Conservation (phyloP, 2,888 invertebrate genomes). For the Standfussiana lucernea region DNA sequence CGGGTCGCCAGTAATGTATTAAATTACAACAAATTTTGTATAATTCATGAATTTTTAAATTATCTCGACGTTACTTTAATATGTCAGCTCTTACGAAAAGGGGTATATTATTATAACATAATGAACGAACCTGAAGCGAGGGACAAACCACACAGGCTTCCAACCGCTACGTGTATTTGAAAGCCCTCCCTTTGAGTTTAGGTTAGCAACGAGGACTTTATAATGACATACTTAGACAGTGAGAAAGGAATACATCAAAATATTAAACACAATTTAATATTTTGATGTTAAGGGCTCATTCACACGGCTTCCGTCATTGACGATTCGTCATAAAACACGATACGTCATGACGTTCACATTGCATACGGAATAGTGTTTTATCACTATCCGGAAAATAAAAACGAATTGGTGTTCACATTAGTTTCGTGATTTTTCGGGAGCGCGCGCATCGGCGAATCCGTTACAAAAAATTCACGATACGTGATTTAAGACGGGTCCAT, state of each 20-base stretch:
- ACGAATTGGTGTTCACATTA: no score
- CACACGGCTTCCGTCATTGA: no score
- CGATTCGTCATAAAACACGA: no score
- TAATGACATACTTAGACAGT: conserved; percentile 26
- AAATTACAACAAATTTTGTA: background rate
- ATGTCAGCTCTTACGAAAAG: background rate
- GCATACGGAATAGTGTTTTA: no score
- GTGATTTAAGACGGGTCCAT: no score
- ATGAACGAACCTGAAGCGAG: background rate
- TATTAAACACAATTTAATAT: background rate
- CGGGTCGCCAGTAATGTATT: background rate
- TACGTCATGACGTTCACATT: no score
- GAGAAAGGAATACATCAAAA: background rate
- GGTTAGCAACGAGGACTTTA: conserved; percentile 31
- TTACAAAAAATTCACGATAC: no score
- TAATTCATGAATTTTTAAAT: background rate
- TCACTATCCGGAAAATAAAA: no score
- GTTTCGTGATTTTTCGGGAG: no score
- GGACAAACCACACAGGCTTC: conserved; percentile 13
- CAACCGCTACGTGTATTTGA: conserved; percentile 25
- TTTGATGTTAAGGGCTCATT: no score
- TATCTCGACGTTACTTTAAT: background rate
- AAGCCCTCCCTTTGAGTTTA: conserved; percentile 29
- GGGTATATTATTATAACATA: conserved; percentile 20
- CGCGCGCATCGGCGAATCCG: no score